These are phyloP conservation scores for Micromussa lordhowensis DNA, from an alignment of 92 coral and sea anemone genomes.

Conservation along the genomic window DNA sequence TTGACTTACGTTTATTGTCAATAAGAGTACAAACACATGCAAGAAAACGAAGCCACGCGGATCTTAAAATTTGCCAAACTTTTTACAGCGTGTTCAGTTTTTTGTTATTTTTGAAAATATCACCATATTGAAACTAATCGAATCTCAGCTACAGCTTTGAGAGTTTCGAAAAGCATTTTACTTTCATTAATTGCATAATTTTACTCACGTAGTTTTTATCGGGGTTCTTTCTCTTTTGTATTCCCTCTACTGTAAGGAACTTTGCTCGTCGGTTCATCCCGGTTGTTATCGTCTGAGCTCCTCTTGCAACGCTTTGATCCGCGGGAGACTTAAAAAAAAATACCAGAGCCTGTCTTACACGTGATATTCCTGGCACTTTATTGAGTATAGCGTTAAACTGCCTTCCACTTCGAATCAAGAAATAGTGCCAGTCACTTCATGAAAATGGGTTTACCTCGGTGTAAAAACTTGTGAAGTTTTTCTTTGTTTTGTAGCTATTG, in stretches of 20 bases:
- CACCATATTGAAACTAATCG: background rate
- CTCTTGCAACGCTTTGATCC: background rate
- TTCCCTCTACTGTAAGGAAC: slow-evolving; percentile 59
- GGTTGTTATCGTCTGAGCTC: background rate
- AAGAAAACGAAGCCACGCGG: too few species aligned
- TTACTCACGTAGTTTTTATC: slow-evolving; percentile 68
- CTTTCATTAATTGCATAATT: too few species aligned
- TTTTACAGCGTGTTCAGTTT: too few species aligned
- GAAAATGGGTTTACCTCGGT: too few species aligned
- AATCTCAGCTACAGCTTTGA: background rate
- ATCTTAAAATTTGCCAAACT: too few species aligned
- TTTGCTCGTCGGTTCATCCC: slow-evolving; percentile 70
- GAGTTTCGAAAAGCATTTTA: background rate
- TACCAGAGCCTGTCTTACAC: background rate
- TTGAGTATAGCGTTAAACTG: background rate
- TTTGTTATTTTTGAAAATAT: too few species aligned
- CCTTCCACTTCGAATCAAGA: background rate
- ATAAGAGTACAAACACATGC: too few species aligned
- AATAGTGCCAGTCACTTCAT: slow-evolving; percentile 10
- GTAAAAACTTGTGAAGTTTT: too few species aligned
- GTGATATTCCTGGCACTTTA: too few species aligned
- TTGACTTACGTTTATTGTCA: too few species aligned
- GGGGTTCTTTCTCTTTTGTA: slow-evolving; percentile 67
- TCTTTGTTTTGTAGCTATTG: too few species aligned
- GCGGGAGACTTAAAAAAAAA: slow-evolving; percentile 1